These are phyloP conservation scores for Balanococcus diminutus DNA, from an alignment of 2,888 invertebrate genomes.

Conservation along the genomic window DNA sequence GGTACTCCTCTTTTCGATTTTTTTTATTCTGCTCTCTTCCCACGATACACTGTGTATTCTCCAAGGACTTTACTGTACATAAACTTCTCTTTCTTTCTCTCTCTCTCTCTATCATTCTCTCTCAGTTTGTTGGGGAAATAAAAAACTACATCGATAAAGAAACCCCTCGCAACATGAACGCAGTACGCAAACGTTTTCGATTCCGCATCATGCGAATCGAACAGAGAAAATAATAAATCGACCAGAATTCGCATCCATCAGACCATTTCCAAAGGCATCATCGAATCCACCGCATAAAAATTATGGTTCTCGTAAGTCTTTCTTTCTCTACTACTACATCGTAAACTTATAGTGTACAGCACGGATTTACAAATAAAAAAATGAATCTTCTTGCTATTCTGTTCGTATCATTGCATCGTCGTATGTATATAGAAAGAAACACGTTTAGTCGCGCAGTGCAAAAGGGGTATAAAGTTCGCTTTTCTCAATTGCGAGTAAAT, in stretches of 20 bases:
- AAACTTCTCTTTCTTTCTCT: no score
- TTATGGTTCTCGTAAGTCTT: not conserved
- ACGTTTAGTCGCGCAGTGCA: not conserved
- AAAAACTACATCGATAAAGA: not conserved
- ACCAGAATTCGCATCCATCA: slow-evolving; percentile 18
- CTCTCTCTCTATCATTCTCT: no score
- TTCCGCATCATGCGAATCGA: not conserved
- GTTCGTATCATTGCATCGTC: slow-evolving; percentile 6
- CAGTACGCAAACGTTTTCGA: not conserved
- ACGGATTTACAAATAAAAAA: slow-evolving; percentile 14
- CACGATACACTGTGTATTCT: not conserved
- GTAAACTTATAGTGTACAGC: not conserved
- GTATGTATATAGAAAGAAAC: not conserved
- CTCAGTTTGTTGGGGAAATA: not conserved
- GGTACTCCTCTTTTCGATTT: not conserved
- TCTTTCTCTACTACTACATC: not conserved
- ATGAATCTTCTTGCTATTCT: slow-evolving; percentile 14
- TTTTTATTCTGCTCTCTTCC: no score
- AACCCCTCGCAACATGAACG: not conserved
- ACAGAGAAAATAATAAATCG: slow-evolving; percentile 3
- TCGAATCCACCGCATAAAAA: not conserved
- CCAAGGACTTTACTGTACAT: not conserved
- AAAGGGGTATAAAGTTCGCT: not conserved
- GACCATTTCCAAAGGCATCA: slow-evolving; percentile 13
- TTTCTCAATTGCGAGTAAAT: slow-evolving; percentile 18